Evolutionary conservation across 1,140 invertebrate species (phyloP).

Genomic region (Contarinia nasturtii): DNA sequence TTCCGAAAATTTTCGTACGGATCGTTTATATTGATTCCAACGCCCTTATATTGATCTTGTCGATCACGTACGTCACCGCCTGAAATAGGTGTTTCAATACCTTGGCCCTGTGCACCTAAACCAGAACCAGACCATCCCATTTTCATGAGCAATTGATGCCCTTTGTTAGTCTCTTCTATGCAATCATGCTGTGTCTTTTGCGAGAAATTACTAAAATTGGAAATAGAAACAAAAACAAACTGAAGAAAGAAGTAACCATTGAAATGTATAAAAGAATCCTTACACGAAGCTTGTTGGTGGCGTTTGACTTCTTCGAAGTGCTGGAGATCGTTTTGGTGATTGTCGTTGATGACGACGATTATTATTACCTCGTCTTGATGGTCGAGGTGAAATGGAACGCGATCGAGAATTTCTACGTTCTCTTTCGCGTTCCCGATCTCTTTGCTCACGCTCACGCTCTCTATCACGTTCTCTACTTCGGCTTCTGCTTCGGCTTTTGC

Average conservation of each 20-base stretch:
- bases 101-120: conserved; percentile 79
- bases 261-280: conserved; percentile 10
- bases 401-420: not conserved
- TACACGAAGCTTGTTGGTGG: conserved; percentile 61
- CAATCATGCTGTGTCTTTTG: conserved; percentile 33
- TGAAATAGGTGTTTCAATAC: conserved; percentile 83
- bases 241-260: not conserved
- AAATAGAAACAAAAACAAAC: conserved; percentile 4
- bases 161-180: conserved; percentile 77
- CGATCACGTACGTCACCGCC: conserved; percentile 80
- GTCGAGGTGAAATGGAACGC: not conserved
- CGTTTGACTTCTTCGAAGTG: conserved; percentile 11
- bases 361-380: conserved; percentile 4
- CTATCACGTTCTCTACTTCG: conserved; percentile 15
- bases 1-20: conserved; percentile 95
- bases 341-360: conserved; percentile 22
- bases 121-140: conserved; percentile 86
- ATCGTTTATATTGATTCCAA: conserved; percentile 78
- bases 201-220: conserved; percentile 20
- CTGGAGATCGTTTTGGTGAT: conserved; percentile 35
- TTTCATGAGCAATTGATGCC: conserved; percentile 84
- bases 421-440: conserved; percentile 11
- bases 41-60: conserved; percentile 70
- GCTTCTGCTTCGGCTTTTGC: conserved; percentile 32
- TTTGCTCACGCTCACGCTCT: conserved; percentile 12